Base-by-base conservation (phyloP, 2,888 invertebrate species). In the Ectropis crepuscularia region DNA sequence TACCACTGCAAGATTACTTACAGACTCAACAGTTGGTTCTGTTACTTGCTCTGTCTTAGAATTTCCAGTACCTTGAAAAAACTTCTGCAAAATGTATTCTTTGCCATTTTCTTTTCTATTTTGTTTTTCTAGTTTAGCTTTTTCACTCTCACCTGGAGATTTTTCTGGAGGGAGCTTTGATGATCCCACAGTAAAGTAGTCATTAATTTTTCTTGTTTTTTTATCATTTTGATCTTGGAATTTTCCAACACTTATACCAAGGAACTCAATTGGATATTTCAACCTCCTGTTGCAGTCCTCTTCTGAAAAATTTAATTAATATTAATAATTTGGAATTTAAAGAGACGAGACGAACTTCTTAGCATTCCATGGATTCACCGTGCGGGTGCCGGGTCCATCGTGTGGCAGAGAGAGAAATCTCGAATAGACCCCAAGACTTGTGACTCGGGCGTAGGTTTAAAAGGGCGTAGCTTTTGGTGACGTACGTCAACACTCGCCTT, bases 231-330 rank as follows among this genome's bases (percentile, higher is more conserved):
- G 85, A 53, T 95, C 94, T 82, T 95, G 95, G 85, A 97, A 97
- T 82, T 97, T 97, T 0, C 96, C 95, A 10, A 95, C 96, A 78
- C 96, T 96, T n/a, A 97, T 92, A 0, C 96, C 96, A 12, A 97
- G 86, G 82, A 95, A 95, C 65, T 94, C 95, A 11, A 97, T 93
- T 0, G 95, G 92, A 71, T 95, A 82, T 79, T 85, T 89, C 50
- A 92, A 74, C 72, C 73, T 82, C 73, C 89, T 82, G 57, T 91
- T 88, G 7, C 53, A 51, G 74, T 90, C 91, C 41, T 74, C 80
- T 71, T 86, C 92, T 92, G 74, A 47, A 89, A 90, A 41, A 4
- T 9, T 9, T 2, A 41, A 41, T 41, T 41, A 41, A 2, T 28
- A 28, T 28, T 28, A 28, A 28, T 28, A 28, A 28, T 28, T 28